Evolutionary conservation across 2,888 invertebrate species (phyloP), one percentile per base, ranked within the genome.

Genomic region (Calliphora vomitoria): DNA sequence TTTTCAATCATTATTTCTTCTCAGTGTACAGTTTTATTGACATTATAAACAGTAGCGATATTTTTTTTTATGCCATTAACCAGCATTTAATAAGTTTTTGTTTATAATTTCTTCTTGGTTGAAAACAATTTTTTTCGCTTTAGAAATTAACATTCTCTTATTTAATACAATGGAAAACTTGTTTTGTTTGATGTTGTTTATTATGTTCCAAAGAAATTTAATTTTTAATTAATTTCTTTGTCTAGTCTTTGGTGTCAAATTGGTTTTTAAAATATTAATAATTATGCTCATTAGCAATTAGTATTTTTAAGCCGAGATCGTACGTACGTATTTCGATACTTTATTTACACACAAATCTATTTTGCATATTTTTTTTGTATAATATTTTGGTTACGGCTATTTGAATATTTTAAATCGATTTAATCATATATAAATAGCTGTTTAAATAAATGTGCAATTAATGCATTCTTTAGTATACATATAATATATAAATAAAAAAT

Each of bases 201-300:
- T 35, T 62, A 62, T 38, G n/a, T 62, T 35, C 8, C 15, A 62
- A 62, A 62, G 38, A 35, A 62, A 62, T 62, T 35, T 31, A 35
- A 35, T 15, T 15, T 62, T 35, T 62, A 31, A 62, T 62, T 62
- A 62, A 62, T 62, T 62, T 62, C 15, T 62, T 62, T 62, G 35
- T 10, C 35, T 38, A 62, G 35, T 62, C 4, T 62, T 35, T 6
- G 20, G 62, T 62, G 62, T 35, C 62, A 62, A 38, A 62, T 62
- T 31, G 8, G 20, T 62, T 62, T 62, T 62, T n/a, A 35, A n/a
- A 31, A 62, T n/a, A 62, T 62, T 31, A 62, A 62, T 35, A 62
- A 62, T 62, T 62, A 62, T 38, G 38, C n/a, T 62, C 62, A 62
- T 62, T 62, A 62, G 62, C n/a, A 62, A 62, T 35, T 62, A 62